phyloP scores from a whole-genome alignment of 1,140 invertebrate species.

The Ridgeia piscesae region DNA sequence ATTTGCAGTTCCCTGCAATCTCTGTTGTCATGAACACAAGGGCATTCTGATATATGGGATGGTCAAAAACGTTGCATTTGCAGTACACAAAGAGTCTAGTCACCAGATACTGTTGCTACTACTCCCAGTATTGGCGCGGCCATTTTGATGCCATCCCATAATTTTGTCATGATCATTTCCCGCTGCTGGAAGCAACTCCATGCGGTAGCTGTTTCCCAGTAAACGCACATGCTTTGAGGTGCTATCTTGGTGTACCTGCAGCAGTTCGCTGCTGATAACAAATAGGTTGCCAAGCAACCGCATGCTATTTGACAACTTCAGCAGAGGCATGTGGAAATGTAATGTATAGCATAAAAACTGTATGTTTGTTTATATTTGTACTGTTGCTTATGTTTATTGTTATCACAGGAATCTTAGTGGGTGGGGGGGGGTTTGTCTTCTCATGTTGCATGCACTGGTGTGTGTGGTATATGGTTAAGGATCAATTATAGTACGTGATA shows the following conservation, averaged over 20 bases:
- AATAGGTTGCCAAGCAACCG: background rate
- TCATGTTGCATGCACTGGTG: background rate
- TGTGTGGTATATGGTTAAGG: slow-evolving; percentile 1
- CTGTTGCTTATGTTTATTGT: background rate
- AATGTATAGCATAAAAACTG: background rate
- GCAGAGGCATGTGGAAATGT: background rate
- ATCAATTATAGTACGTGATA: background rate
- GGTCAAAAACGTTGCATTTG: background rate
- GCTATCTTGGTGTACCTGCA: background rate
- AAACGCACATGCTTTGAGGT: background rate
- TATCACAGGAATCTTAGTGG: background rate
- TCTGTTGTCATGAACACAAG: background rate
- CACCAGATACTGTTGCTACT: background rate
- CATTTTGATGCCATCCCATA: background rate
- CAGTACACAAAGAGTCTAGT: background rate
- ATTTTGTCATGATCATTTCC: background rate
- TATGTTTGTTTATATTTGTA: background rate
- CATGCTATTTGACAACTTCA: background rate
- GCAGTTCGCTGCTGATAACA: background rate
- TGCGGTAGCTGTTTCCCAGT: background rate
- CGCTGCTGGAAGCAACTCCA: background rate
- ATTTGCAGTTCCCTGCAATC: background rate
- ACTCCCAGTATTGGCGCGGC: background rate
- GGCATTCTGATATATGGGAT: background rate
- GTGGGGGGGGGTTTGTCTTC: background rate